Percentiles rank a stretch among this genome's conserved stretches.
Evolutionary conservation across 2,888 invertebrate species (phyloP).

Genomic region (Protula sp.): DNA sequence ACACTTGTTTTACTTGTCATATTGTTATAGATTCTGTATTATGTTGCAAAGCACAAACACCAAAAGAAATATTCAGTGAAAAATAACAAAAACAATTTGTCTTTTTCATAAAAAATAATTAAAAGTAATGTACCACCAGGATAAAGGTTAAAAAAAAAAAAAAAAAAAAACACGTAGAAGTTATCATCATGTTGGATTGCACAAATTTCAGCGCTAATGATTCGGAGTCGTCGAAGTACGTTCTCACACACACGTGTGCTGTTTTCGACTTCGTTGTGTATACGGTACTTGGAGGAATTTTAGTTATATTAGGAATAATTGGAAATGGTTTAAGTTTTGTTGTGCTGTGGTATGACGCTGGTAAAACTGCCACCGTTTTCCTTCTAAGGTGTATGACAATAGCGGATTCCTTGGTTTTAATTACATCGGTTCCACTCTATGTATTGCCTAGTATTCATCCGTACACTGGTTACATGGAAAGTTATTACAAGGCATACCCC

Average conservation of each 20-base stretch:
- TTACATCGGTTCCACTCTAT: slow-evolving; percentile 25
- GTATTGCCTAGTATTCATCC: slow-evolving; percentile 19
- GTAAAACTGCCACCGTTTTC: slow-evolving; percentile 21
- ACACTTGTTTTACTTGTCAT: too few species aligned
- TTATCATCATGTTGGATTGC: slow-evolving; percentile 6
- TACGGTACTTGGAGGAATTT: slow-evolving; percentile 19
- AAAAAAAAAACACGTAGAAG: neutral
- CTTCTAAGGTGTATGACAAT: slow-evolving; percentile 26
- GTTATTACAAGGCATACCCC: slow-evolving; percentile 16
- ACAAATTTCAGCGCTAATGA: neutral
- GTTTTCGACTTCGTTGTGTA: slow-evolving; percentile 25
- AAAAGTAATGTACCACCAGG: too few species aligned
- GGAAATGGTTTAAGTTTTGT: slow-evolving; percentile 25
- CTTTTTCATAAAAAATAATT: too few species aligned
- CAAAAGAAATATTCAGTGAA: too few species aligned
- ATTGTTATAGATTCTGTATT: too few species aligned
- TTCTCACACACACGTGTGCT: slow-evolving; percentile 18
- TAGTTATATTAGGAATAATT: slow-evolving; percentile 22
- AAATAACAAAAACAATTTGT: too few species aligned
- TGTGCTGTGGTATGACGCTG: slow-evolving; percentile 20
- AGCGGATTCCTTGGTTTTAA: slow-evolving; percentile 26
- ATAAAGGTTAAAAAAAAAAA: too few species aligned
- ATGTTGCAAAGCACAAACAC: too few species aligned
- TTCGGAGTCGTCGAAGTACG: slow-evolving; percentile 3
- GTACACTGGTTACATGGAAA: slow-evolving; percentile 6